Conservation (phyloP, 2,888 invertebrate species). For the Dicycla oo region DNA sequence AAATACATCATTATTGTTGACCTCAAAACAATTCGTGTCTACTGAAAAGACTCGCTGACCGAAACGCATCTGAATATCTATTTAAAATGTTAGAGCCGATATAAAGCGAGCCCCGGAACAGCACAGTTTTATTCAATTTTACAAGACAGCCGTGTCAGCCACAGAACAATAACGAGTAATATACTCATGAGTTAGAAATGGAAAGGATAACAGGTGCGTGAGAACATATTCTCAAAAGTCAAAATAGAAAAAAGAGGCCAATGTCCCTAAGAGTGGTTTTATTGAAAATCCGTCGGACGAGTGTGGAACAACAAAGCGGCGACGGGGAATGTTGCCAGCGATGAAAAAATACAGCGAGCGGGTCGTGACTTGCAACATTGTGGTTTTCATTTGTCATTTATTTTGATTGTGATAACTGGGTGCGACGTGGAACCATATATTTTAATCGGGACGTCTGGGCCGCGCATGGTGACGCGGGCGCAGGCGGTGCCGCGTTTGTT, state of each 20-base stretch:
- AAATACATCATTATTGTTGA: not conserved
- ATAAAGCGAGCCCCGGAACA: not conserved
- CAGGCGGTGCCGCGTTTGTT: slow-evolving; percentile 53
- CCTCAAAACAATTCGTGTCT: not conserved
- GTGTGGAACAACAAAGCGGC: slow-evolving; percentile 84
- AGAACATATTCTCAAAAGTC: slow-evolving; percentile 77
- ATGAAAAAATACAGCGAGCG: slow-evolving; percentile 76
- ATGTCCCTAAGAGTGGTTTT: slow-evolving; percentile 84
- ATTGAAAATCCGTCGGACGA: slow-evolving; percentile 85
- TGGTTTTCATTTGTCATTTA: slow-evolving; percentile 90
- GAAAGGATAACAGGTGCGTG: slow-evolving; percentile 85
- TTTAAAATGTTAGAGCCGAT: not conserved
- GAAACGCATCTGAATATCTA: not conserved
- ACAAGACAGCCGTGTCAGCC: slow-evolving; percentile 41
- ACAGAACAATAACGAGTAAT: slow-evolving; percentile 52
- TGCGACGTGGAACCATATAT: slow-evolving; percentile 73
- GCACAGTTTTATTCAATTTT: slow-evolving; percentile 24
- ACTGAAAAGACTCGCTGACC: not conserved
- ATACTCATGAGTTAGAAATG: slow-evolving; percentile 60
- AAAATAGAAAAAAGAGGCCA: slow-evolving; percentile 78
- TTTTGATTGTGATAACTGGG: slow-evolving; percentile 90
- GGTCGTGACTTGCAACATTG: slow-evolving; percentile 87
- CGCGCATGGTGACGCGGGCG: slow-evolving; percentile 44
- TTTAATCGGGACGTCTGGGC: slow-evolving; percentile 66
- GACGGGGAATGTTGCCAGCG: slow-evolving; percentile 81